These are phyloP conservation scores for Lampropteryx suffumata DNA, from an alignment of 2,888 invertebrate genomes.

Conservation along the genomic window DNA sequence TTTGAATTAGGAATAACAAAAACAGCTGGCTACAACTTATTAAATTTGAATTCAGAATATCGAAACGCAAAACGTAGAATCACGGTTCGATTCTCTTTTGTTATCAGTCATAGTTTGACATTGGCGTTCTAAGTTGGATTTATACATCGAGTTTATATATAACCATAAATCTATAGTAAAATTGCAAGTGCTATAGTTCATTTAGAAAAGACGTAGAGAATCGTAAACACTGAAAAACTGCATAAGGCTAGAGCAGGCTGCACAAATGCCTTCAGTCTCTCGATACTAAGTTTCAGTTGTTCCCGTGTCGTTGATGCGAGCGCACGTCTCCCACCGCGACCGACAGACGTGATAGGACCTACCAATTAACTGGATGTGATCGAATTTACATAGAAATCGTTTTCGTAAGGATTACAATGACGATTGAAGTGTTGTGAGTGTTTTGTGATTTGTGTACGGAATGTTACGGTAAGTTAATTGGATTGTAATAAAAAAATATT, in stretches of 20 bases:
- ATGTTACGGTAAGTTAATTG: conserved; percentile 24
- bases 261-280: conserved; percentile 10
- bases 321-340: conserved; percentile 22
- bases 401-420: conserved; percentile 29
- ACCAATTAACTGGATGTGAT: conserved; percentile 33
- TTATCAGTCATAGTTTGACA: too few relatives aligned
- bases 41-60: too few relatives aligned
- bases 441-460: conserved; percentile 21
- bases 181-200: too few relatives aligned
- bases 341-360: conserved; percentile 18
- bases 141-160: too few relatives aligned
- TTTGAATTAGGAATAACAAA: too few relatives aligned
- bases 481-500: not conserved
- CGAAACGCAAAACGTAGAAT: too few relatives aligned
- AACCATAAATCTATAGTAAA: too few relatives aligned
- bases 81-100: too few relatives aligned
- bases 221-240: conserved; percentile 22
- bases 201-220: not conserved
- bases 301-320: conserved; percentile 11
- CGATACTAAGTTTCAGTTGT: conserved; percentile 29
- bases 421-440: conserved; percentile 31
- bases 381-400: conserved; percentile 33
- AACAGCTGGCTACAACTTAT: too few relatives aligned
- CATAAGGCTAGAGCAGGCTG: conserved; percentile 6
- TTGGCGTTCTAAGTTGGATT: too few relatives aligned